Base-by-base conservation (phyloP, 2,888 invertebrate species). In the Diplazon laetatorius region DNA sequence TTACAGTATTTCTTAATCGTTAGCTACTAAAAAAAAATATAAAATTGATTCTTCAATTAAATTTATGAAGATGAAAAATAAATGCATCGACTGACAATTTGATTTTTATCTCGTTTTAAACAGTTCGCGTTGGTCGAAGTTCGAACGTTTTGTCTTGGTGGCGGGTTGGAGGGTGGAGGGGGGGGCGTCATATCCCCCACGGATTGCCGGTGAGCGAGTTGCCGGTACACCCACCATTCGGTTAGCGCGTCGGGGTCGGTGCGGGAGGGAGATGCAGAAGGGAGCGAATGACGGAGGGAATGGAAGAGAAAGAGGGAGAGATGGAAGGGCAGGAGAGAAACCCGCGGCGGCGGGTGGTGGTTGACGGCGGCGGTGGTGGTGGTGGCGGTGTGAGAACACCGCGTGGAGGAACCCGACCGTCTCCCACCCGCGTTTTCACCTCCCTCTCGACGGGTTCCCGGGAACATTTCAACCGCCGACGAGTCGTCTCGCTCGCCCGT, bases 171-270 rank as follows among this genome's bases (percentile, higher is more conserved):
- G n/a, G n/a, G n/a, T n/a, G n/a, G n/a, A n/a, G n/a, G n/a, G n/a
- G n/a, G n/a, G n/a, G n/a, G n/a, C n/a, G n/a, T n/a, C n/a, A n/a
- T n/a, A n/a, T n/a, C n/a, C 80, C 83, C 85, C 84, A 79, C 85
- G 83, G 80, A 69, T 62, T 81, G 83, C 80, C 85, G 84, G 83
- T 83, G 82, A 73, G 62, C 52, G 82, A 81, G 82, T 83, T 83
- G 85, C 85, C 85, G 86, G 50, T 66, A 66, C 60, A 55, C 70
- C 74, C 50, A 65, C 66, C 63, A 55, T 52, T 73, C 4, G 63
- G 74, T 78, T 52, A 30, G 60, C n/a, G 4, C 30, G 30, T 6
- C 30, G 30, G 6, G 30, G 30, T 30, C 66, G 70, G 74, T 65
- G 66, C 48, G 70, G 70, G 75, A 75, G 74, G 71, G 74, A 70